phyloP scores from a whole-genome alignment of 2,113 vertebrate species.

The Hyla sarda region DNA sequence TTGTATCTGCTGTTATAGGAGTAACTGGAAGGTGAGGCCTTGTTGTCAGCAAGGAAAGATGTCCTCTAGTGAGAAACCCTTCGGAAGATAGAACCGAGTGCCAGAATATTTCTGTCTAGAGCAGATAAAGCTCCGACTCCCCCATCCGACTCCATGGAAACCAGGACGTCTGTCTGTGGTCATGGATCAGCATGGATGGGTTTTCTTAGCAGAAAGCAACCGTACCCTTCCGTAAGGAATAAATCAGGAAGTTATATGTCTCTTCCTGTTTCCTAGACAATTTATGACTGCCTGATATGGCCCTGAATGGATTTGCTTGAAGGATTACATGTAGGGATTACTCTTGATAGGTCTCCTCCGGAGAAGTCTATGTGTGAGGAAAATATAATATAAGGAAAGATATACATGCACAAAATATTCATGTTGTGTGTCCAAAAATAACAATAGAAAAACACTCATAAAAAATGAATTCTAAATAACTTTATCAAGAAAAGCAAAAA shows the following conservation, averaged over 20 bases:
- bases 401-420: not conserved
- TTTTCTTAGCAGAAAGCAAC: not conserved
- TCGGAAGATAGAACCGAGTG: slow-evolving; percentile 6
- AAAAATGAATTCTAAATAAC: not conserved
- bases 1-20: not conserved
- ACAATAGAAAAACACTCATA: not conserved
- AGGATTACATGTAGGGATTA: slow-evolving; percentile 43
- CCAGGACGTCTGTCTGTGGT: slow-evolving; percentile 22
- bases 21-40: not conserved
- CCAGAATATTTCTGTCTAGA: slow-evolving; percentile 26
- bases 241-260: slow-evolving; percentile 37
- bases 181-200: not conserved
- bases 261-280: not conserved
- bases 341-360: slow-evolving; percentile 12
- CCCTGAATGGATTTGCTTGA: slow-evolving; percentile 18
- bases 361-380: slow-evolving; percentile 3
- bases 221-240: slow-evolving; percentile 40
- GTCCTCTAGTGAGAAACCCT: slow-evolving; percentile 8
- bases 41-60: slow-evolving; percentile 33
- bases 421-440: not conserved
- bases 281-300: slow-evolving; percentile 49
- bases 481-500: not conserved
- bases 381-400: not conserved
- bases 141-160: slow-evolving; percentile 44
- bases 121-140: not conserved